These are phyloP conservation scores for Mylabris phalerata DNA, from an alignment of 1,140 invertebrate genomes.

Conservation along the genomic window DNA sequence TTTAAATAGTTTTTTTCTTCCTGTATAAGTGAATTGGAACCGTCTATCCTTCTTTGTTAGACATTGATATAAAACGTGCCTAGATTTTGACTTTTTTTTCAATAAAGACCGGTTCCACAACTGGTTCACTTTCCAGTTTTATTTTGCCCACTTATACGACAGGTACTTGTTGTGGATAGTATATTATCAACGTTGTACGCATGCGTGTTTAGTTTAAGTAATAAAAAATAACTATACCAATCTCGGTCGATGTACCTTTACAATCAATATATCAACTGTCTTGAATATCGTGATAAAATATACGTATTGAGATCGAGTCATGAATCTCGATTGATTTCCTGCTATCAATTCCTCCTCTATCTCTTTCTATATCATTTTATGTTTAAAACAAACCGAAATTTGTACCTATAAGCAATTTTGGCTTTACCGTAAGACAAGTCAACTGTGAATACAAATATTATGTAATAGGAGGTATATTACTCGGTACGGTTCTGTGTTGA, in stretches of 20 bases:
- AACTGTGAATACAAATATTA: constrained; percentile 13
- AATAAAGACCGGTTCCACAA: constrained; percentile 12
- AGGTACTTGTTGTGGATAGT: constrained; percentile 9
- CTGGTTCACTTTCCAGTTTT: constrained; percentile 16
- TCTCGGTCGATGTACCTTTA: too few species aligned
- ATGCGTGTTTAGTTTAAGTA: constrained; percentile 1
- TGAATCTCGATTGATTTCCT: too few species aligned
- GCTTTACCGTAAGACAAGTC: constrained; percentile 6
- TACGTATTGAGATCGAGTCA: too few species aligned
- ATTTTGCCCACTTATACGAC: constrained; percentile 10
- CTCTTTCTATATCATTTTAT: too few species aligned
- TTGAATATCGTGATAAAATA: too few species aligned
- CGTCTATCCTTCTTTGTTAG: background rate
- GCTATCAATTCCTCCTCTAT: too few species aligned
- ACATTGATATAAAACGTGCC: constrained; percentile 13
- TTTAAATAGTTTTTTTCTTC: too few species aligned
- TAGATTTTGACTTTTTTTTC: constrained; percentile 6
- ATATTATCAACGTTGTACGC: constrained; percentile 1
- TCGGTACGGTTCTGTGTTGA: constrained; percentile 7
- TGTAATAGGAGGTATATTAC: constrained; percentile 7
- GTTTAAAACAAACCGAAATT: too few species aligned
- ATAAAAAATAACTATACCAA: too few species aligned
- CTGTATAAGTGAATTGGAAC: background rate
- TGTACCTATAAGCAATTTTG: too few species aligned
- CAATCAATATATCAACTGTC: too few species aligned